Evolutionary conservation across 1,140 invertebrate genomes (phyloP).

Genomic region (Tenebrio molitor): DNA sequence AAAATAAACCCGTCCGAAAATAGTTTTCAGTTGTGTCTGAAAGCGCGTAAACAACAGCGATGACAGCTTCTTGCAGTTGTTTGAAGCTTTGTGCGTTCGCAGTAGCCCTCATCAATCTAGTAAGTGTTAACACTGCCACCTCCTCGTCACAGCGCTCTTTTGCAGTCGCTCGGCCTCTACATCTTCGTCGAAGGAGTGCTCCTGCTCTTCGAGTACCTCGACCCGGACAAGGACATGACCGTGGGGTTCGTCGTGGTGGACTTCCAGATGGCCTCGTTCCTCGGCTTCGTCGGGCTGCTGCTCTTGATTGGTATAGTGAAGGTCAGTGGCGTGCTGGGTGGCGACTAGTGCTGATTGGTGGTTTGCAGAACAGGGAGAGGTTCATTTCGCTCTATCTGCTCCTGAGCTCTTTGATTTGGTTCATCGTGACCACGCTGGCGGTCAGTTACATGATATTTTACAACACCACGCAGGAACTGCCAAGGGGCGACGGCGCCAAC

Average conservation of each 20-base stretch:
- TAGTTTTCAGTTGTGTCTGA: not conserved
- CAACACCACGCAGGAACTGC: not conserved
- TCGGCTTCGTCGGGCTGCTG: not conserved
- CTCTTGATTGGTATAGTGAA: constrained; percentile 18
- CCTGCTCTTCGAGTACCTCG: not conserved
- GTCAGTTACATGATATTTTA: constrained; percentile 8
- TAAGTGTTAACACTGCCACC: not conserved
- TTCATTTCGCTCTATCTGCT: constrained; percentile 8
- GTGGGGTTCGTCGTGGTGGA: not conserved
- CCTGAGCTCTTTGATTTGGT: constrained; percentile 4
- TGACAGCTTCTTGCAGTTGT: constrained; percentile 14
- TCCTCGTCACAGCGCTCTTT: not conserved
- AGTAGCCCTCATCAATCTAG: constrained; percentile 1
- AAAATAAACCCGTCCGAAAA: not conserved
- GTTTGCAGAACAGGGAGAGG: not conserved
- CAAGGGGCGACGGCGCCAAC: not conserved
- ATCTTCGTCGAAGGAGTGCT: not conserved
- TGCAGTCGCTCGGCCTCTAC: not conserved
- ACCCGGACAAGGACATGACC: not conserved
- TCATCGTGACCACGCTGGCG: not conserved
- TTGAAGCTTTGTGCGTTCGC: constrained; percentile 5
- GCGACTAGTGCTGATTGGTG: not conserved
- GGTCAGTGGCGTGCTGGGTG: not conserved
- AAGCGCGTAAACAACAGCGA: not conserved
- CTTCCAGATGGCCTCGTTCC: constrained; percentile 1